These are phyloP conservation scores for Steinernema carpocapsae DNA, from an alignment of 2,888 invertebrate species.

Conservation along the genomic window DNA sequence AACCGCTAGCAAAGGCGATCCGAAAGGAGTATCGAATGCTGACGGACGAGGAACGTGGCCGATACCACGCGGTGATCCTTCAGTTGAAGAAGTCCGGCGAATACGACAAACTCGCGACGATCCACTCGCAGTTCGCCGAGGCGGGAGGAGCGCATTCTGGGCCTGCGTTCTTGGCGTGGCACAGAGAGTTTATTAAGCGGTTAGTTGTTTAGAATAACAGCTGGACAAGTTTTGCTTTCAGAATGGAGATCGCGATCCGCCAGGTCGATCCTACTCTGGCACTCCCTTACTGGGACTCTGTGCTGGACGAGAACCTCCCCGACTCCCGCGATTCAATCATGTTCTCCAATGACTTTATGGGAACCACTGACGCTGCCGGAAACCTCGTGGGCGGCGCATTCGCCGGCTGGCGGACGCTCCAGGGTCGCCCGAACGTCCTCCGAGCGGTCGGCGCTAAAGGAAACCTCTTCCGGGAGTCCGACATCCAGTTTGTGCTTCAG, in stretches of 20 bases:
- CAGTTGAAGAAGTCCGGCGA: slow-evolving; percentile 47
- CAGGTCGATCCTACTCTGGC: slow-evolving; percentile 65
- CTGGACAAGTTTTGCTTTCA: slow-evolving; percentile 28
- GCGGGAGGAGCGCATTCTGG: slow-evolving; percentile 65
- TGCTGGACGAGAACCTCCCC: slow-evolving; percentile 64
- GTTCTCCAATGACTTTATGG: slow-evolving; percentile 52
- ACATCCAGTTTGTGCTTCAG: slow-evolving; percentile 48
- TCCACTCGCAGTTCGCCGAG: slow-evolving; percentile 57
- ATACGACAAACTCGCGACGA: slow-evolving; percentile 49
- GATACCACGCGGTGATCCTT: slow-evolving; percentile 49
- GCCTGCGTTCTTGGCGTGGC: slow-evolving; percentile 66
- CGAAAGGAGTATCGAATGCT: slow-evolving; percentile 51
- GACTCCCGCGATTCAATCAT: slow-evolving; percentile 59
- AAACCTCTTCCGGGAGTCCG: slow-evolving; percentile 53
- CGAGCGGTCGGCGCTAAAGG: slow-evolving; percentile 55
- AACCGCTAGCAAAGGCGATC: slow-evolving; percentile 49
- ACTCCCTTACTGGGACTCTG: slow-evolving; percentile 70
- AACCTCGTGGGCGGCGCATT: slow-evolving; percentile 68
- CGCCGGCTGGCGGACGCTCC: slow-evolving; percentile 63
- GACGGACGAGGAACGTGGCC: slow-evolving; percentile 47
- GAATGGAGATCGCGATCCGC: slow-evolving; percentile 51
- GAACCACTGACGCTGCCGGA: slow-evolving; percentile 54
- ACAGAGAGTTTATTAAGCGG: slow-evolving; percentile 62
- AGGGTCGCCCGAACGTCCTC: slow-evolving; percentile 48
- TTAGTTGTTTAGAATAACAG: slow-evolving; percentile 1